These are phyloP conservation scores for Poecilia velifera DNA, from an alignment of 2,797 vertebrate species.

Conservation along the genomic window DNA sequence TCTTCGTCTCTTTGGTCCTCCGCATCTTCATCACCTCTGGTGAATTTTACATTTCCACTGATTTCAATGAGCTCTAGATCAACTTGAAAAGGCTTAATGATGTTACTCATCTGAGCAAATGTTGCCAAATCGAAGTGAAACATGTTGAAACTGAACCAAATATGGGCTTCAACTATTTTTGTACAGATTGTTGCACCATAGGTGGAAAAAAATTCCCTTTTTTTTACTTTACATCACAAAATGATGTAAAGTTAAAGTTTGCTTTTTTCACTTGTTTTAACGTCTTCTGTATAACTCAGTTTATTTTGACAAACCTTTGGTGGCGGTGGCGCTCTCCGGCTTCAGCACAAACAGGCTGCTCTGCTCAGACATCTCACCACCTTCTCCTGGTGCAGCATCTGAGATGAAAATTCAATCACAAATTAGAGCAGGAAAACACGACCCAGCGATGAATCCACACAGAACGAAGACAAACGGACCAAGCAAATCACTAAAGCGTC, in stretches of 20 bases:
- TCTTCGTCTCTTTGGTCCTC: no score
- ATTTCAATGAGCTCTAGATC: no score
- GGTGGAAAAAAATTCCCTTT: background rate
- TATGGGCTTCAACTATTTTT: background rate
- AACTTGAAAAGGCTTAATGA: no score
- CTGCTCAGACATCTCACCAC: constrained; percentile 59
- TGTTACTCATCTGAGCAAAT: background rate
- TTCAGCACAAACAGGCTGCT: constrained; percentile 75
- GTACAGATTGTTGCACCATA: background rate
- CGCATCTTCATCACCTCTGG: no score
- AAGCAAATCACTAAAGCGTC: constrained; percentile 56
- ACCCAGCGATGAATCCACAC: constrained; percentile 8
- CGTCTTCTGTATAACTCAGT: constrained; percentile 18
- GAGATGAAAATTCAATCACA: constrained; percentile 30
- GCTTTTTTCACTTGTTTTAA: background rate
- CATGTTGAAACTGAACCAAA: background rate
- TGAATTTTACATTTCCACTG: no score
- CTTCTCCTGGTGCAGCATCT: constrained; percentile 72
- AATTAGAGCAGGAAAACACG: constrained; percentile 22
- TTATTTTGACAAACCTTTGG: constrained; percentile 74
- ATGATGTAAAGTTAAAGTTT: background rate
- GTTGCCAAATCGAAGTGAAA: background rate
- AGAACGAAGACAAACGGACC: constrained; percentile 35
- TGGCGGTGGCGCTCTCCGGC: constrained; percentile 72
- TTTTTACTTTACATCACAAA: background rate